These are phyloP conservation scores for Drosophila albomicans DNA, from an alignment of 1,140 invertebrate genomes.

Conservation along the genomic window DNA sequence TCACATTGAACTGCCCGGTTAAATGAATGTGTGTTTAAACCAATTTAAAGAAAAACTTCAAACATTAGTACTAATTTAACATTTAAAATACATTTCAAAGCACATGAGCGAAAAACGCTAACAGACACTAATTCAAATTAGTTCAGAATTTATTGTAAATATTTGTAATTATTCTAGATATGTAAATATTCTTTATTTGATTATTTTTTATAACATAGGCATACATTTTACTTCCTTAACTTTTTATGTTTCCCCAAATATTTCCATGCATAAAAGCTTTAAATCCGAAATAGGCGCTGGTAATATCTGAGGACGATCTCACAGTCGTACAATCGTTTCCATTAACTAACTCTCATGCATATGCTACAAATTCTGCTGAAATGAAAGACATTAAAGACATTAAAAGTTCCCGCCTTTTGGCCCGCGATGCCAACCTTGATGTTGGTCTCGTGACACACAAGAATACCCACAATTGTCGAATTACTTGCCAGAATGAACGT, in stretches of 20 bases:
- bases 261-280: not conserved
- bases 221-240: not conserved
- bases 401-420: conserved; percentile 15
- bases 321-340: conserved; percentile 67
- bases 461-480: conserved; percentile 17
- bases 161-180: too few relatives aligned
- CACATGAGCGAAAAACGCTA: too few relatives aligned
- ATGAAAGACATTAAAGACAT: conserved; percentile 63
- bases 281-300: not conserved
- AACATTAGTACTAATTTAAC: too few relatives aligned
- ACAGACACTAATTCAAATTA: too few relatives aligned
- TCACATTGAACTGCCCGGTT: too few relatives aligned
- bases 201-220: not conserved
- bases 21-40: too few relatives aligned
- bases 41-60: too few relatives aligned
- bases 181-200: not conserved
- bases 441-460: conserved; percentile 70
- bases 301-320: conserved; percentile 55
- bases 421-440: not conserved
- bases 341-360: conserved; percentile 57
- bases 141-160: too few relatives aligned
- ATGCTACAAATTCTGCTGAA: conserved; percentile 68
- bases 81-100: too few relatives aligned
- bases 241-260: not conserved
- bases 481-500: not conserved